These are phyloP conservation scores for Nothoprocta perdicaria DNA, from an alignment of 2,113 vertebrate genomes.

Conservation along the genomic window DNA sequence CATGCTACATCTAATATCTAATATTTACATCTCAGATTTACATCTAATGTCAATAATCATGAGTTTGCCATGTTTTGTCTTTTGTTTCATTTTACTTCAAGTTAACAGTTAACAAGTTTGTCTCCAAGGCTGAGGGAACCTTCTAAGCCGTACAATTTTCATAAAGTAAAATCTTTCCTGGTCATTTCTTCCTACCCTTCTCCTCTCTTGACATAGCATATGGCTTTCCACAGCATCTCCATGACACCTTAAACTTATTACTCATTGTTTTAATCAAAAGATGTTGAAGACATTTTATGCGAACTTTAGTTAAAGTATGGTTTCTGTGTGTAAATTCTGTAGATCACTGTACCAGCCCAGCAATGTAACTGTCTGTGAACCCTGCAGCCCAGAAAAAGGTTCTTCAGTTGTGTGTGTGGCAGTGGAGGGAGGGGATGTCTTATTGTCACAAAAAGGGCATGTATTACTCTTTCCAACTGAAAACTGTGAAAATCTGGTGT, in stretches of 20 bases:
- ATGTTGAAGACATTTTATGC: background rate
- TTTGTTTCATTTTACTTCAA: background rate
- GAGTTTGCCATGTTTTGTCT: background rate
- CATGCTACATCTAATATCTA: too few species aligned
- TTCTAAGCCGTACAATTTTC: background rate
- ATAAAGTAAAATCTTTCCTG: background rate
- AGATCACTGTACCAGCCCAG: background rate
- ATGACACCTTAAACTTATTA: conserved; percentile 8
- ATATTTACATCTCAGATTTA: too few species aligned
- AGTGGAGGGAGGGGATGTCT: fast-evolving
- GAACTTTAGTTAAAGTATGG: background rate
- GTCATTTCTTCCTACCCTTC: background rate
- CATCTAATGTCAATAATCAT: background rate
- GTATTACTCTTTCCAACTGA: background rate
- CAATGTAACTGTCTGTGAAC: background rate
- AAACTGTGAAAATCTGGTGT: background rate
- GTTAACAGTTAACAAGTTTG: background rate
- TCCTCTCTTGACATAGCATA: background rate
- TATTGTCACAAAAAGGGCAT: background rate
- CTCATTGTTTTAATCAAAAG: background rate
- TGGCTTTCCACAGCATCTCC: background rate
- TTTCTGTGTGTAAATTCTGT: background rate
- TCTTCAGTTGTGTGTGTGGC: background rate
- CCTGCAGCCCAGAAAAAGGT: background rate
- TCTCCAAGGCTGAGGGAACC: background rate